A percentile compares a stretch with the other conserved stretches of the same genome.
phyloP scores from a whole-genome alignment of 2,113 vertebrate genomes.

The Toxostoma redivivum region DNA sequence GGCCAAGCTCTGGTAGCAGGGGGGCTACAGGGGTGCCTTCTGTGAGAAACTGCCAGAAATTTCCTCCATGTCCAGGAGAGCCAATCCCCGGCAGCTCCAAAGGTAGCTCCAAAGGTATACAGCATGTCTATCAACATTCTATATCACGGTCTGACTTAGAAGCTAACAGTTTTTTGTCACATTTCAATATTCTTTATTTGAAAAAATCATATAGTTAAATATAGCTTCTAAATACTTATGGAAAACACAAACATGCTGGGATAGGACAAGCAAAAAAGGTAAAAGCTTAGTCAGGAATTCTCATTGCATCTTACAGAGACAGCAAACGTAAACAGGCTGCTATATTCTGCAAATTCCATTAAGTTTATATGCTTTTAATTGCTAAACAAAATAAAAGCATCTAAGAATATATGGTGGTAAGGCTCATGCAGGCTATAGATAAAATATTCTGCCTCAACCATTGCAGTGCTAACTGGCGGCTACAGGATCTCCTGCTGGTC shows the following conservation, averaged over 20 bases:
- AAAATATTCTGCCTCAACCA: background rate
- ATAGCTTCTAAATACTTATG: background rate
- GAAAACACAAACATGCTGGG: background rate
- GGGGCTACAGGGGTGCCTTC: background rate
- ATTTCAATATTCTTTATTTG: background rate
- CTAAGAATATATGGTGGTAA: background rate
- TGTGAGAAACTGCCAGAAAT: background rate
- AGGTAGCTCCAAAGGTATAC: background rate
- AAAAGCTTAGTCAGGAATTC: background rate
- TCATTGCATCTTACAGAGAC: background rate
- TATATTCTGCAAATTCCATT: background rate
- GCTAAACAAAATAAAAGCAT: background rate
- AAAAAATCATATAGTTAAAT: background rate
- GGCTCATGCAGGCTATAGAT: background rate
- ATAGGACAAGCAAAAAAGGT: background rate
- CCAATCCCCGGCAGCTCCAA: background rate
- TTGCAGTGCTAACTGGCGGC: background rate
- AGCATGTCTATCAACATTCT: background rate
- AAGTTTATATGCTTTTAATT: background rate
- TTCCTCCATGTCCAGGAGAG: background rate
- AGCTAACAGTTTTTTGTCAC: background rate
- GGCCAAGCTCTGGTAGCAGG: background rate
- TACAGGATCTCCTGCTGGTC: background rate
- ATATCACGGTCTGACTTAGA: background rate
- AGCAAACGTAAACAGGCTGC: background rate